Evolutionary conservation across 1,140 invertebrate genomes (phyloP), one percentile per base, ranked within the genome.

Genomic region (Dufourea novaeangliae): DNA sequence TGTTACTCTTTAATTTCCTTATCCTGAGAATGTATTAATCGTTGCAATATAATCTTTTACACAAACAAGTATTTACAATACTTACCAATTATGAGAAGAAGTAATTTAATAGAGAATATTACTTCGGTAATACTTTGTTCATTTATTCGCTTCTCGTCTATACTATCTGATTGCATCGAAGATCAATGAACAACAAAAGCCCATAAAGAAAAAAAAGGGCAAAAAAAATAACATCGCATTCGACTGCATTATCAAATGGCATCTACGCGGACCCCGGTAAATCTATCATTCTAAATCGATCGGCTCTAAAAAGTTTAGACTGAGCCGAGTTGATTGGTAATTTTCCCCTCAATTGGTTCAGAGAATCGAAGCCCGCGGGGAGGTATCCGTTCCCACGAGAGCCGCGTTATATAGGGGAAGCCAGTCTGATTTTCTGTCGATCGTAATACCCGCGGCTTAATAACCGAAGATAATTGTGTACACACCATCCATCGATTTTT

Each of bases 261-360:
- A 1, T 25, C 27, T 0, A 34, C 12, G 14, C 27, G n/a, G 32
- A 20, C 39, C n/a, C 22, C 37, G 74, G 69, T 56, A 63, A 78
- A 83, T 83, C 66, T 56, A 70, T 70, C 82, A 70, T 54, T 82
- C 62, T 66, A 64, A 83, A 83, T 83, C 63, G 63, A 76, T 27
- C 70, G 62, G 52, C 56, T 82, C 74, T 84, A 85, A 85, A 85
- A 85, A 85, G 79, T 85, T 74, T 78, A 64, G 70, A 82, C 73
- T 56, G 79, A 79, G 52, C 54, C 41, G 39, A 67, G 70, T 68
- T 85, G 84, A 85, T 85, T 85, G 83, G 84, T 86, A 86, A 86
- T 86, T 86, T 86, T 86, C 84, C 84, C 66, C 83, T 85, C 84
- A 82, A 85, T 85, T 86, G 83, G 83, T 85, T 79, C 84, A 79